Conservation (phyloP, 2,888 invertebrate genomes). For the Dicranocentrus wangi region DNA sequence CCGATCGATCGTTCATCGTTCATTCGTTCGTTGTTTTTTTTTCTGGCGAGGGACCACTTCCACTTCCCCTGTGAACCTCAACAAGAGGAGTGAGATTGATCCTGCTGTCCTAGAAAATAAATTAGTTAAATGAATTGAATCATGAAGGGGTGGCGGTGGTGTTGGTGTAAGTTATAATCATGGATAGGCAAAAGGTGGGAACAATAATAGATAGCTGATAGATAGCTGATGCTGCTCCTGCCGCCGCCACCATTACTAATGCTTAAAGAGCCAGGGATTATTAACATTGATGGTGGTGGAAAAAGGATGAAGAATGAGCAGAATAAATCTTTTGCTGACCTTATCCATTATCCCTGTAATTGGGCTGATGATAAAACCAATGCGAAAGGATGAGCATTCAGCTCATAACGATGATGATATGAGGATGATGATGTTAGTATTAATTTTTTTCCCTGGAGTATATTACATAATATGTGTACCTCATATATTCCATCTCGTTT, state of each 20-base stretch:
- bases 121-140: slow-evolving; percentile 57
- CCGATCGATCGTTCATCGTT: too few species aligned
- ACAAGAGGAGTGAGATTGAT: slow-evolving; percentile 33
- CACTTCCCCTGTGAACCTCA: neutral
- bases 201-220: too few species aligned
- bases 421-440: slow-evolving; percentile 41
- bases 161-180: slow-evolving; percentile 44
- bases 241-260: slow-evolving; percentile 31
- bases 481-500: slow-evolving; percentile 17
- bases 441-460: slow-evolving; percentile 28
- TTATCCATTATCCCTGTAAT: slow-evolving; percentile 59
- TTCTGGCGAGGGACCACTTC: neutral
- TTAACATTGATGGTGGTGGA: slow-evolving; percentile 19
- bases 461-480: too few species aligned
- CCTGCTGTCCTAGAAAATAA: slow-evolving; percentile 46
- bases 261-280: neutral
- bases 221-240: slow-evolving; percentile 3
- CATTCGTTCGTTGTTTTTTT: too few species aligned
- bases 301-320: slow-evolving; percentile 50
- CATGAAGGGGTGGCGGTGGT: slow-evolving; percentile 58
- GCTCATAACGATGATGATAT: slow-evolving; percentile 24
- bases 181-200: neutral
- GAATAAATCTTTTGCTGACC: slow-evolving; percentile 58
- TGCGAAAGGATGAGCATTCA: slow-evolving; percentile 38
- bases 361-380: slow-evolving; percentile 59